Base-by-base conservation (phyloP, 1,140 invertebrate genomes). In the Drosophila chauvacae region DNA sequence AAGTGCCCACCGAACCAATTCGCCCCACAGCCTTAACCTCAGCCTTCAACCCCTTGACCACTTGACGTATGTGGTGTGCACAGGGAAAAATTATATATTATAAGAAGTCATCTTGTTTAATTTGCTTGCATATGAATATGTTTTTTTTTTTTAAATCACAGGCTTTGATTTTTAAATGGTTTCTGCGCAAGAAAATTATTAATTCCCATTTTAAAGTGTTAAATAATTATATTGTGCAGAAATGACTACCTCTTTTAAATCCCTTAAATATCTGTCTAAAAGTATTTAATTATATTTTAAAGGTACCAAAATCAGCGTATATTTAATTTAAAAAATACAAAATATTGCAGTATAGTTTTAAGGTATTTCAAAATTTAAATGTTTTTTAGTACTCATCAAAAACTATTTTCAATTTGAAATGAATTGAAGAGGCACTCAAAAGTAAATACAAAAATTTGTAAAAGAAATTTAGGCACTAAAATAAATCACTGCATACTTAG, bases 1-100 rank as follows among this genome's bases (percentile, higher is more conserved):
- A 81, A 81, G 79, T 72, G 79, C 41, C 62, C 55, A 47, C 35
- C 73, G 55, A 44, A 53, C 45, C 73, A 23, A 76, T 66, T 45
- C 42, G 48, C 45, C 23, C 35, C 45, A 56, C 59, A 26, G 41
- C 30, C 61, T 9, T 64, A 45, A 47, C 35, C 42, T 13, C 42
- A 41, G n/a, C 35, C 11, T 56, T 48, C 51, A 72, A 48, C 66
- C 44, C 44, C 62, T 68, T 77, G 62, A 61, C 76, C 76, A 78
- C 37, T 60, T 35, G 37, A 47, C 28, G 41, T 69, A 7, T 41
- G 53, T 42, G 53, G 35, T 2, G 11, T 57, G 50, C 66, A 70
- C 37, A 0, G 23, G 11, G 30, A 33, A 16, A 45, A 68, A 45
- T 10, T 7, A 4, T 4, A 16, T 35, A 13, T 1, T 26, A 9